phyloP scores from a whole-genome alignment of 2,113 vertebrate species.

The human (Homo sapiens) region DNA sequence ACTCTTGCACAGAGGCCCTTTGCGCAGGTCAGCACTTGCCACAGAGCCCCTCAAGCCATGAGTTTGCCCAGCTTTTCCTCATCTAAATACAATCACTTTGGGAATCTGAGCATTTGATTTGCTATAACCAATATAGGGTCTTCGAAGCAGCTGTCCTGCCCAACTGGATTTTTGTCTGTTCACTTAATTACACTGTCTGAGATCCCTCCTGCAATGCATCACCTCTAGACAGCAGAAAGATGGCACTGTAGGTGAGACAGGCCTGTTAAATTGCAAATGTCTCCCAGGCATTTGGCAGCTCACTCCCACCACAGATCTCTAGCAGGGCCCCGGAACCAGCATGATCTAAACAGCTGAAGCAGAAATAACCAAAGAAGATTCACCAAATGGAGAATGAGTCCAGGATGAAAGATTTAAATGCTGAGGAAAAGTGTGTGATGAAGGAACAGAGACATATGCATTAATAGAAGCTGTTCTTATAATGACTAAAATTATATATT shows the following conservation, averaged over 20 bases:
- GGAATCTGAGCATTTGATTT: conserved; percentile 12
- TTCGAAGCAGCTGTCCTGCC: not conserved
- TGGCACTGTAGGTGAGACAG: not conserved
- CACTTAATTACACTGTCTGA: conserved; percentile 7
- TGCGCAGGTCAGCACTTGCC: not conserved
- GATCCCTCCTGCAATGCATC: not conserved
- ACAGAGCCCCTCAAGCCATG: not conserved
- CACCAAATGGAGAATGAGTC: conserved; percentile 35
- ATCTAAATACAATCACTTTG: not conserved
- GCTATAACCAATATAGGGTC: not conserved
- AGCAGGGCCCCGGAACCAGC: conserved; percentile 24
- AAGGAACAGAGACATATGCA: conserved; percentile 14
- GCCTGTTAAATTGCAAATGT: conserved; percentile 28
- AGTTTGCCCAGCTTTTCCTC: not conserved
- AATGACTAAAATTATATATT: not conserved
- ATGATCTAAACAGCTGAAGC: conserved; percentile 12
- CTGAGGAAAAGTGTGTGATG: not conserved
- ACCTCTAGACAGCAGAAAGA: not conserved
- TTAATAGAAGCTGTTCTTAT: not conserved
- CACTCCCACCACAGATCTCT: not conserved
- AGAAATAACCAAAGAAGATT: conserved; percentile 34
- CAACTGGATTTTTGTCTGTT: conserved; percentile 34
- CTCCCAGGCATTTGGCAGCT: conserved; percentile 27
- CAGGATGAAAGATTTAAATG: conserved; percentile 36
- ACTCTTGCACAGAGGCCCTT: not conserved